Conservation (phyloP, 2,113 vertebrate genomes). For the Channa argus region DNA sequence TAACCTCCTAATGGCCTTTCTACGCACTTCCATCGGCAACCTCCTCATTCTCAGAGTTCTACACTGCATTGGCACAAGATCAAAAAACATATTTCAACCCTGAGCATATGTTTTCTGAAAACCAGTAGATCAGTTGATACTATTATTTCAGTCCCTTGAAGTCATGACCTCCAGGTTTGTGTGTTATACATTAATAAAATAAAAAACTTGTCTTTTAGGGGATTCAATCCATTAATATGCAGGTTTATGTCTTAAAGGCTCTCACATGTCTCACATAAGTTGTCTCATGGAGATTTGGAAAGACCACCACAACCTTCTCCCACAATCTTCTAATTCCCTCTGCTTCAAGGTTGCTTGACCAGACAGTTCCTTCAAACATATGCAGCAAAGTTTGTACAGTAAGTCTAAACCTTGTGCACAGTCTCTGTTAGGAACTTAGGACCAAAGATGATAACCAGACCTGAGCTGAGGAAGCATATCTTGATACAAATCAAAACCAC, state of each 20-base stretch:
- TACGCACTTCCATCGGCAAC: slow-evolving; percentile 16
- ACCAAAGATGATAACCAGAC: slow-evolving; percentile 35
- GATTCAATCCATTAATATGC: slow-evolving; percentile 29
- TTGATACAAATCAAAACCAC: slow-evolving; percentile 47
- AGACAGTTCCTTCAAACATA: background rate
- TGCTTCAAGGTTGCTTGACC: slow-evolving; percentile 20
- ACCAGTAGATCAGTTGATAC: slow-evolving; percentile 42
- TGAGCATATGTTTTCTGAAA: slow-evolving; percentile 56
- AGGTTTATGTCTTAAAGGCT: slow-evolving; percentile 7
- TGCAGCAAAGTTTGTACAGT: slow-evolving; percentile 12
- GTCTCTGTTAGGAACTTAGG: slow-evolving; percentile 11
- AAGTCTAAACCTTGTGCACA: background rate
- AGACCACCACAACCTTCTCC: slow-evolving; percentile 3
- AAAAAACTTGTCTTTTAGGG: slow-evolving; percentile 39
- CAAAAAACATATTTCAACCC: slow-evolving; percentile 43
- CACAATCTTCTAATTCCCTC: background rate
- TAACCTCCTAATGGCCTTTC: slow-evolving; percentile 46
- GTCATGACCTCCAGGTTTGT: slow-evolving; percentile 32
- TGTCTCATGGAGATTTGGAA: background rate
- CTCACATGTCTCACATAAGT: too few relatives aligned
- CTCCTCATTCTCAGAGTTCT: slow-evolving; percentile 2
- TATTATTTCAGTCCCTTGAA: slow-evolving; percentile 59
- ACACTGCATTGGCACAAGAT: slow-evolving; percentile 45
- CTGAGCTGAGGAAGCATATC: background rate
- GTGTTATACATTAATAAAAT: slow-evolving; percentile 39